phyloP scores from a whole-genome alignment of 2,113 vertebrate species.

The Colaptes auratus region DNA sequence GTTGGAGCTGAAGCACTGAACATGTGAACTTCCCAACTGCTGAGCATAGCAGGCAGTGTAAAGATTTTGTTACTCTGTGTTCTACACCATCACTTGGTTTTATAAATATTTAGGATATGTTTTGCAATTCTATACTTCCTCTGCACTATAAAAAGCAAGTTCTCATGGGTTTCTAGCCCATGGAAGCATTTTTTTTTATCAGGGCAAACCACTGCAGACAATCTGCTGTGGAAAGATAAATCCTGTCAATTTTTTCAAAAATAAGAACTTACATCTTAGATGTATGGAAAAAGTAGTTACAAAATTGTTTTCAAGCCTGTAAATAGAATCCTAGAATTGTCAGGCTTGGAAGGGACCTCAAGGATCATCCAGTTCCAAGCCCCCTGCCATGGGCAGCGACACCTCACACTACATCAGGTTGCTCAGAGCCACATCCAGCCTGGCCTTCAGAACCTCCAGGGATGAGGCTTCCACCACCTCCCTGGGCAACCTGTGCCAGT shows the following conservation, averaged over 20 bases:
- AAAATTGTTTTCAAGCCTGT: background rate
- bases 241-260: background rate
- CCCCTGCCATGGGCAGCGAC: too few relatives aligned
- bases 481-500: too few relatives aligned
- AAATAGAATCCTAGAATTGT: background rate
- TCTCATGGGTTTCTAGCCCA: background rate
- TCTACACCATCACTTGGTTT: background rate
- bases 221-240: background rate
- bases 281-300: background rate
- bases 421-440: too few relatives aligned
- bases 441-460: too few relatives aligned
- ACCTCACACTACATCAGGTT: too few relatives aligned
- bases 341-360: too few relatives aligned
- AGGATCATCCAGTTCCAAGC: too few relatives aligned
- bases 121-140: background rate
- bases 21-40: background rate
- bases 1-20: constrained; percentile 2
- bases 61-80: background rate
- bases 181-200: background rate
- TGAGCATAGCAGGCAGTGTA: background rate
- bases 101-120: constrained; percentile 7
- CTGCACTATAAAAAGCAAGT: background rate
- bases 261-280: background rate
- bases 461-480: too few relatives aligned
- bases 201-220: background rate